A percentile compares a stretch with the other conserved stretches of the same genome.
Evolutionary conservation across 1,140 invertebrate genomes (phyloP).

Genomic region (Akabosia matsudoensis): DNA sequence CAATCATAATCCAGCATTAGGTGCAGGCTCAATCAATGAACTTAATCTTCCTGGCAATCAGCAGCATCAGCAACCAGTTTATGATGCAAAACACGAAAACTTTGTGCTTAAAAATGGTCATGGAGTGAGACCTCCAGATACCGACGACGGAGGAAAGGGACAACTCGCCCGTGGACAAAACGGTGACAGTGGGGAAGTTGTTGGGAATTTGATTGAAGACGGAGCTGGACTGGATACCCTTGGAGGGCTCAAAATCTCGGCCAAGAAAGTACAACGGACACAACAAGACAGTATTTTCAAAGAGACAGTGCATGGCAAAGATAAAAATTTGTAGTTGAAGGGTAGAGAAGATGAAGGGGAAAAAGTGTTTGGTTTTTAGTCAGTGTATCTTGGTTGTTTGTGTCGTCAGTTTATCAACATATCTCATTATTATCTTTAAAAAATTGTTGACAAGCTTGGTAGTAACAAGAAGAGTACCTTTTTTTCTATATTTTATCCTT

Average conservation of each 20-base stretch:
- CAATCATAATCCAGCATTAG: conserved; percentile 6
- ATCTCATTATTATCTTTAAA: too few species aligned
- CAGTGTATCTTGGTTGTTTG: too few species aligned
- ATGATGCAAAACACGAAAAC: conserved; percentile 11
- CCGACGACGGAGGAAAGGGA: background rate
- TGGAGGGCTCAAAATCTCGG: too few species aligned
- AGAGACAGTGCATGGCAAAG: conserved; percentile 3
- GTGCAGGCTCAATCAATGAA: background rate
- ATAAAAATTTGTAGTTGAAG: too few species aligned
- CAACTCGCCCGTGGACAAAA: background rate
- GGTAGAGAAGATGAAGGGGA: too few species aligned
- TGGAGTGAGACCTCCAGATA: conserved; percentile 18
- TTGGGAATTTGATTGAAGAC: conserved; percentile 7
- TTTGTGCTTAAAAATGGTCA: conserved; percentile 1
- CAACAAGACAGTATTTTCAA: conserved; percentile 11
- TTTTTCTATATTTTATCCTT: too few species aligned
- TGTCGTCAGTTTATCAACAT: too few species aligned
- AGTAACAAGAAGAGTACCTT: too few species aligned
- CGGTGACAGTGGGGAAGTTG: background rate
- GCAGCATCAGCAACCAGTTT: background rate
- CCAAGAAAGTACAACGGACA: background rate
- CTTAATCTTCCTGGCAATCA: background rate
- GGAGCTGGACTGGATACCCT: too few species aligned
- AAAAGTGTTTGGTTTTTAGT: too few species aligned
- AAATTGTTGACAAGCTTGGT: too few species aligned